A percentile compares a stretch with the other conserved stretches of the same genome.
These are phyloP conservation scores for Mus pahari DNA, from an alignment of 2,113 vertebrate species.

Conservation along the genomic window DNA sequence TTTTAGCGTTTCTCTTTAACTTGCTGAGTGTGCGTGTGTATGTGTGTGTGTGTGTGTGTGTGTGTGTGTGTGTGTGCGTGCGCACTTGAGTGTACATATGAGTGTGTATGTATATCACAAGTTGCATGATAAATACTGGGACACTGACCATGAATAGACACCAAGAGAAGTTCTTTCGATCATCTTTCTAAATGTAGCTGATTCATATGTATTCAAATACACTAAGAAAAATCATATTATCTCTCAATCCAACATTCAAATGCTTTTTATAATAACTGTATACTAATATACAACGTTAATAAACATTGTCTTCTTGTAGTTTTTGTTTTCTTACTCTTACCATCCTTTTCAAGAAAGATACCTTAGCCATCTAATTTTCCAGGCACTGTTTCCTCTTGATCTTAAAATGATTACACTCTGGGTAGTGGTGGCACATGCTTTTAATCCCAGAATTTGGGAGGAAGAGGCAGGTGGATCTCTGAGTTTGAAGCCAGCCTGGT, in stretches of 20 bases:
- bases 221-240: not conserved
- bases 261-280: not conserved
- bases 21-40: not conserved
- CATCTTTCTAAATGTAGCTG: not conserved
- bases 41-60: not conserved
- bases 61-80: not conserved
- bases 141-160: not conserved
- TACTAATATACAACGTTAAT: not conserved
- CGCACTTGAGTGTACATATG: not conserved
- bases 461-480: too few species aligned
- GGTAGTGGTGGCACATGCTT: too few species aligned
- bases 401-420: not conserved
- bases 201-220: not conserved
- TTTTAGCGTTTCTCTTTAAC: not conserved
- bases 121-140: not conserved
- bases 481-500: too few species aligned
- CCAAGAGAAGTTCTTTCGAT: not conserved
- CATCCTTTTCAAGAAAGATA: not conserved
- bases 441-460: too few species aligned
- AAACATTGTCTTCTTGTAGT: not conserved
- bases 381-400: not conserved
- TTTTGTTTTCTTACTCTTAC: not conserved
- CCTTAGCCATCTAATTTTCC: not conserved
- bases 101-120: not conserved
- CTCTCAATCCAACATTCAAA: not conserved